These are phyloP conservation scores for Gephyroberyx darwinii DNA, from an alignment of 2,797 vertebrate species.

Conservation along the genomic window DNA sequence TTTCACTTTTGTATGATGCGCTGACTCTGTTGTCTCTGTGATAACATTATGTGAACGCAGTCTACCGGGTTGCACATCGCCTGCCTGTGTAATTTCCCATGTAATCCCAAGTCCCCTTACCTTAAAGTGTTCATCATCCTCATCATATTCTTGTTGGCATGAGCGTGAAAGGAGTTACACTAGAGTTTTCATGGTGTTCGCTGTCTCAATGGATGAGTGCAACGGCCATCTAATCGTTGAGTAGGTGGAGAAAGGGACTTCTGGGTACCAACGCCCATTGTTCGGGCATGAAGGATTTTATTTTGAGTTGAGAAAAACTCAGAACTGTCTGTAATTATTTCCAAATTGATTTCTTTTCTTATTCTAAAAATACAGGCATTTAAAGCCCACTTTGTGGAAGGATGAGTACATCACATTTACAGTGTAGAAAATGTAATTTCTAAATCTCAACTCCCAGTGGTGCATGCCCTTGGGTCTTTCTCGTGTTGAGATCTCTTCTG, in stretches of 20 bases:
- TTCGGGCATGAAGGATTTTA: slow-evolving; percentile 7
- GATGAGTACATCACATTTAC: neutral
- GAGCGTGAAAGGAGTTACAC: slow-evolving; percentile 11
- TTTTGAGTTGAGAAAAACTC: too few relatives aligned
- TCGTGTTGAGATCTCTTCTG: neutral
- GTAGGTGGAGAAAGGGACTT: slow-evolving; percentile 13
- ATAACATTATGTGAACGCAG: too few relatives aligned
- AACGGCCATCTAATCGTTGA: slow-evolving; percentile 48
- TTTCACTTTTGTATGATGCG: too few relatives aligned
- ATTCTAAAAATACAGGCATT: slow-evolving; percentile 6
- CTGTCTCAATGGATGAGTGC: slow-evolving; percentile 14
- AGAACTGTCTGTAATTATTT: slow-evolving; percentile 25
- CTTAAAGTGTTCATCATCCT: neutral
- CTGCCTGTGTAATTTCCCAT: too few relatives aligned
- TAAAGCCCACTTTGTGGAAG: neutral
- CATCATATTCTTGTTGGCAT: neutral
- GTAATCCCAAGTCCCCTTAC: neutral
- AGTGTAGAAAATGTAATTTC: neutral
- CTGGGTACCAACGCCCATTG: slow-evolving; percentile 11
- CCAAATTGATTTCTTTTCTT: neutral
- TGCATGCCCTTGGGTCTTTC: too few relatives aligned
- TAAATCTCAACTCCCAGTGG: accelerated
- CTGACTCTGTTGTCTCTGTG: too few relatives aligned
- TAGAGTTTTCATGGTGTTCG: slow-evolving; percentile 26
- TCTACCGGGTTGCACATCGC: too few relatives aligned